Evolutionary conservation across 2,888 invertebrate genomes (phyloP).

Genomic region (Aproaerema taeniolella): DNA sequence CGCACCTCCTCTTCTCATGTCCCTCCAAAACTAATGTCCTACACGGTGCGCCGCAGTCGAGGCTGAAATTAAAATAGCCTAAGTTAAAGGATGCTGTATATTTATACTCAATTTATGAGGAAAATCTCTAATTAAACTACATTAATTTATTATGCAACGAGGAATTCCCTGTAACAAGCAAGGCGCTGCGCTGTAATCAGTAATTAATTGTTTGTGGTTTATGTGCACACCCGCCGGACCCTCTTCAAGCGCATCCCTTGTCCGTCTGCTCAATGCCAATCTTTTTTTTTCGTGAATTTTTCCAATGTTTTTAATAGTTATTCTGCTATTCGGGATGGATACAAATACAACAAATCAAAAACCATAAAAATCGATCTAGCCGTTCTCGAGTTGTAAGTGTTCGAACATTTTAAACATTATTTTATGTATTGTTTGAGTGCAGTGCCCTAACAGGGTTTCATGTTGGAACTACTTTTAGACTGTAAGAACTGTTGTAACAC

Average conservation of each 20-base stretch:
- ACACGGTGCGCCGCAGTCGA: neutral
- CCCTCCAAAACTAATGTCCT: neutral
- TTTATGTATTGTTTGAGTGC: too few species aligned
- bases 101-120: conserved; percentile 19
- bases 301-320: too few species aligned
- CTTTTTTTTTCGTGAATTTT: too few species aligned
- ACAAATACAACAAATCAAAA: too few species aligned
- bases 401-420: too few species aligned
- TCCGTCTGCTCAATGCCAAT: too few species aligned
- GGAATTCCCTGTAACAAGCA: conserved; percentile 20
- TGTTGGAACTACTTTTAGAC: too few species aligned
- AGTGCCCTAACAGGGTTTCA: too few species aligned
- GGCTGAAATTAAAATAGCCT: conserved; percentile 7
- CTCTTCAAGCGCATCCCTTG: neutral
- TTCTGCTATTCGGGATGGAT: too few species aligned
- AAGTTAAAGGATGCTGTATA: conserved; percentile 23
- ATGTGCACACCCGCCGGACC: neutral
- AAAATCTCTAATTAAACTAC: conserved; percentile 19
- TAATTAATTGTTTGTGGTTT: conserved; percentile 8
- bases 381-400: too few species aligned
- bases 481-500: too few species aligned
- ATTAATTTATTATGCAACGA: conserved; percentile 20
- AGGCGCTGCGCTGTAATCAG: neutral
- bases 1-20: conserved; percentile 14
- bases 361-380: too few species aligned